phyloP scores from a whole-genome alignment of 2,888 invertebrate genomes.

The Arrhopalites spinosus region DNA sequence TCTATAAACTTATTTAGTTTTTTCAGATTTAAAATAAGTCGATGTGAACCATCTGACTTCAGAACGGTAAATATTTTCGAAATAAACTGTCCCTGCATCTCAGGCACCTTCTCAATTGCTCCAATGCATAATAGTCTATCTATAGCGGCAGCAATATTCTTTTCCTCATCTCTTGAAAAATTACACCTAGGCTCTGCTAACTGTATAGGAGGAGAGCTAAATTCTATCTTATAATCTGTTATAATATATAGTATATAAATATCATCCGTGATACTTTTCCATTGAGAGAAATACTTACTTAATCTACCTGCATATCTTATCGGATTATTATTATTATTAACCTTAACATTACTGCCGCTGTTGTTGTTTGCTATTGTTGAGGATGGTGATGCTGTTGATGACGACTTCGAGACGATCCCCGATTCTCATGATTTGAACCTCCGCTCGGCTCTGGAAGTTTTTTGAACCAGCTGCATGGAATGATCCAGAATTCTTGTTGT shows the following conservation, averaged over 20 bases:
- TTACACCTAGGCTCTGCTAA: not conserved
- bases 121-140: not conserved
- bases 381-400: not conserved
- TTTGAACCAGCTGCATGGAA: too few species aligned
- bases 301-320: not conserved
- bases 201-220: not conserved
- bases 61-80: constrained; percentile 34
- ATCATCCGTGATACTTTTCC: constrained; percentile 2
- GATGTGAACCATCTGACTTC: not conserved
- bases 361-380: not conserved
- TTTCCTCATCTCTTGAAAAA: not conserved
- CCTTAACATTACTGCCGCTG: not conserved
- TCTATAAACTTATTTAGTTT: not conserved
- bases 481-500: too few species aligned
- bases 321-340: not conserved
- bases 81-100: constrained; percentile 20
- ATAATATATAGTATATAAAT: not conserved
- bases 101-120: not conserved
- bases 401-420: not conserved
- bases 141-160: not conserved
- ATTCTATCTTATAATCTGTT: not conserved
- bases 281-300: not conserved
- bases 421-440: too few species aligned
- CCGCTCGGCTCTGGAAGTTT: too few species aligned
- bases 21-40: not conserved